These are phyloP conservation scores for Pandemis corylana DNA, from an alignment of 2,888 invertebrate species.

Conservation along the genomic window DNA sequence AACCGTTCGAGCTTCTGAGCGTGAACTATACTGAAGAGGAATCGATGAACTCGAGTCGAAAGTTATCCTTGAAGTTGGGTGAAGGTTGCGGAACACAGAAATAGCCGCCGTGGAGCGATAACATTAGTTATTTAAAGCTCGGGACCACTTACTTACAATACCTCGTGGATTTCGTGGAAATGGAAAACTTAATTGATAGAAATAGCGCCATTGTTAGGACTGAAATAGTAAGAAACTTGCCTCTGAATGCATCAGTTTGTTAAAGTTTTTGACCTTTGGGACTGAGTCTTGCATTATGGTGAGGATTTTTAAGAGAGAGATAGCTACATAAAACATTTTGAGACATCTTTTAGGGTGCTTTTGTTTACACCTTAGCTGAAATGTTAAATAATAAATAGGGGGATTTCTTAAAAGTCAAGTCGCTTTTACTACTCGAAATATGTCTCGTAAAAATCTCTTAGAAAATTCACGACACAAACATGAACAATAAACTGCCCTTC, in stretches of 20 bases:
- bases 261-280: not conserved
- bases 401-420: conserved; percentile 1
- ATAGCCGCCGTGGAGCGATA: conserved; percentile 29
- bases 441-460: not conserved
- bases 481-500: not conserved
- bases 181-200: conserved; percentile 22
- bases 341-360: too few species aligned
- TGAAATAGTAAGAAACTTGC: not conserved
- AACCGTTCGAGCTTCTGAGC: not conserved
- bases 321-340: not conserved
- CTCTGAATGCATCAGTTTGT: not conserved
- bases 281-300: too few species aligned
- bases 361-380: not conserved
- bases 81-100: conserved; percentile 21
- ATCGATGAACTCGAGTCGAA: conserved; percentile 16
- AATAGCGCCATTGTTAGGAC: conserved; percentile 5
- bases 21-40: not conserved
- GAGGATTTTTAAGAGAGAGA: not conserved
- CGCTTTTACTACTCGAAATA: not conserved
- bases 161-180: conserved; percentile 16
- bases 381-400: not conserved
- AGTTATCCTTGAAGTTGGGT: conserved; percentile 16
- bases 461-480: conserved; percentile 20
- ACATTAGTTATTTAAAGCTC: conserved; percentile 39
- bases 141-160: conserved; percentile 19